Percentiles rank a stretch among this genome's conserved stretches.
Evolutionary conservation across 1,140 invertebrate species (phyloP).

Genomic region (Scaptomyza montana): DNA sequence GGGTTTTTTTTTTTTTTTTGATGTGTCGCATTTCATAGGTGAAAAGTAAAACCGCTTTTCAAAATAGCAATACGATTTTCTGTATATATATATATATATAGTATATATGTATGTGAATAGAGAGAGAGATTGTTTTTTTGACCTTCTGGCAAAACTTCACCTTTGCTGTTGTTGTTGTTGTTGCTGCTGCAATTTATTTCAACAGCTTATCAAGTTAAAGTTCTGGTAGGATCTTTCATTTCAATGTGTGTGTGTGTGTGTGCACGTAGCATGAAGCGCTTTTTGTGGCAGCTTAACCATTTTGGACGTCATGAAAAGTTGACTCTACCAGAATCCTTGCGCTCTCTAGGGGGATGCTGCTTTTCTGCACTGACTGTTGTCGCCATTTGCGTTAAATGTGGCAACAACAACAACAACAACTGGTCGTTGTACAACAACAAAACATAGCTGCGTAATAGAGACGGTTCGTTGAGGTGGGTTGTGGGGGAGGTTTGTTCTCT

Average conservation of each 20-base stretch:
- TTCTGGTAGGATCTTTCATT: slow-evolving; percentile 68
- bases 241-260: slow-evolving; percentile 3
- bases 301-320: slow-evolving; percentile 62
- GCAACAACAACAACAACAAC: slow-evolving; percentile 34
- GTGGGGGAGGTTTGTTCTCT: slow-evolving; percentile 1
- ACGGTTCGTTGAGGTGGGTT: slow-evolving; percentile 60
- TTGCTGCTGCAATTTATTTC: slow-evolving; percentile 59
- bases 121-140: background rate
- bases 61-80: slow-evolving; percentile 1
- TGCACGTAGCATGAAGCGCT: slow-evolving; percentile 42
- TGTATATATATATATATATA: too few species aligned
- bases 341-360: slow-evolving; percentile 5
- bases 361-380: slow-evolving; percentile 65
- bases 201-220: slow-evolving; percentile 77
- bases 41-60: slow-evolving; percentile 23
- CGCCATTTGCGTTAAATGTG: slow-evolving; percentile 75
- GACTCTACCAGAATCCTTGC: slow-evolving; percentile 21
- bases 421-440: slow-evolving; percentile 31
- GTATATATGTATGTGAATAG: too few species aligned
- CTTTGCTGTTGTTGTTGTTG: slow-evolving; percentile 7
- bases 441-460: slow-evolving; percentile 65
- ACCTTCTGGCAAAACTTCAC: slow-evolving; percentile 32
- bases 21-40: slow-evolving; percentile 20
- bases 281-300: slow-evolving; percentile 75
- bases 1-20: slow-evolving; percentile 1